Evolutionary conservation across 2,888 invertebrate species (phyloP).

Genomic region (Pediacus dermestoides): DNA sequence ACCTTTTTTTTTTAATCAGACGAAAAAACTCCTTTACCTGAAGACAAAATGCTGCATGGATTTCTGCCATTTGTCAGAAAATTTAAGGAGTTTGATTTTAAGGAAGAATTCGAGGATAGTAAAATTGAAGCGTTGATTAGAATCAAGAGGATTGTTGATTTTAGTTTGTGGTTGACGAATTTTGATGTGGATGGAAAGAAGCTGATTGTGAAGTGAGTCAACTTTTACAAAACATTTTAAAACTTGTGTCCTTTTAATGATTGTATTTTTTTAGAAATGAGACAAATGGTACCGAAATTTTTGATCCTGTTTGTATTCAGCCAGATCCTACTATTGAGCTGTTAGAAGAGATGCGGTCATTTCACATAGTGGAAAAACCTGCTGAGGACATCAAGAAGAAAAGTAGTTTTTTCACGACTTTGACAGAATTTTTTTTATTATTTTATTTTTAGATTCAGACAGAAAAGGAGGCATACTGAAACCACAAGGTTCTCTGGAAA

Average conservation of each 20-base stretch:
- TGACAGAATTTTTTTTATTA: constrained; percentile 6
- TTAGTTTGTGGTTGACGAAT: constrained; percentile 53
- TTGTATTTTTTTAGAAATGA: constrained; percentile 33
- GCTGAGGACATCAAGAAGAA: constrained; percentile 26
- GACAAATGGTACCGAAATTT: constrained; percentile 38
- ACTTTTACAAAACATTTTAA: constrained; percentile 11
- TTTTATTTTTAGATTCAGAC: constrained; percentile 11
- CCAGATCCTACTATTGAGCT: constrained; percentile 53
- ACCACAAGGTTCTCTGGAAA: constrained; percentile 67
- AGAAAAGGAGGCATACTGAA: constrained; percentile 65
- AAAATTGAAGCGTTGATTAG: constrained; percentile 51
- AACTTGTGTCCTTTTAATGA: constrained; percentile 2
- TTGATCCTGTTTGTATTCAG: constrained; percentile 49
- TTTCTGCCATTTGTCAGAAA: constrained; percentile 69
- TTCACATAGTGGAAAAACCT: constrained; percentile 46
- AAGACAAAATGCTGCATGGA: constrained; percentile 76
- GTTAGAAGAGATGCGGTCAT: constrained; percentile 56
- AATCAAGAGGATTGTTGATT: constrained; percentile 52
- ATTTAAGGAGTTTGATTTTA: constrained; percentile 56
- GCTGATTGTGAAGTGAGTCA: constrained; percentile 42
- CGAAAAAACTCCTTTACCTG: constrained; percentile 65
- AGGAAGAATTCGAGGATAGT: constrained; percentile 44
- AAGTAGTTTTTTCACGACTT: constrained; percentile 31
- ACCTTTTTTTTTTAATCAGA: constrained; percentile 49
- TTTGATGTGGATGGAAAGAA: constrained; percentile 48